Evolutionary conservation across 1,140 invertebrate genomes (phyloP).

Genomic region (Listronotus bonariensis): DNA sequence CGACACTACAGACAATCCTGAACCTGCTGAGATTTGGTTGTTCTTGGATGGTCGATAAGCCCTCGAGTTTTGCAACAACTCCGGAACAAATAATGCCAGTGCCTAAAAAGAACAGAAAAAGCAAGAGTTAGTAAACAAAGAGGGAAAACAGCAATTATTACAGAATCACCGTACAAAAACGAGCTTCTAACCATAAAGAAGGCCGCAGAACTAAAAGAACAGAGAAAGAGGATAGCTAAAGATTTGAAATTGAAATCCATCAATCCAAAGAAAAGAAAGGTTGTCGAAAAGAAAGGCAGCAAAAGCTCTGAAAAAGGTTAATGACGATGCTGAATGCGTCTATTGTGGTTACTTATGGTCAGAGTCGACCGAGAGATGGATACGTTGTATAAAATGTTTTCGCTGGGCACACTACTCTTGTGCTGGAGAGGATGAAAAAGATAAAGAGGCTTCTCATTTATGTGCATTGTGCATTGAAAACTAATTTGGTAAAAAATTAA

Average conservation of each 20-base stretch:
- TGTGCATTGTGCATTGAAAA: too few relatives aligned
- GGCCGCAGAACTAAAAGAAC: too few relatives aligned
- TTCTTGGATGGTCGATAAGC: too few relatives aligned
- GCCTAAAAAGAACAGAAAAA: too few relatives aligned
- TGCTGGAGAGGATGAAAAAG: constrained; percentile 18
- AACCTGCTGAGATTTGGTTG: neutral
- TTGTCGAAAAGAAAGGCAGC: neutral
- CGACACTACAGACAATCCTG: constrained; percentile 42
- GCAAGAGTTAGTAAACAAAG: too few relatives aligned
- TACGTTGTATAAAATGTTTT: constrained; percentile 10
- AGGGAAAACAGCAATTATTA: too few relatives aligned
- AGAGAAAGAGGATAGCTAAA: too few relatives aligned
- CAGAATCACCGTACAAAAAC: too few relatives aligned
- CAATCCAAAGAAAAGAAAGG: neutral
- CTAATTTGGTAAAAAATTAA: too few relatives aligned
- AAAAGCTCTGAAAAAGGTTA: neutral
- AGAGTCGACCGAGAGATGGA: constrained; percentile 16
- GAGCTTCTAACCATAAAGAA: too few relatives aligned
- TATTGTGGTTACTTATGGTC: constrained; percentile 14
- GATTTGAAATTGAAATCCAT: neutral
- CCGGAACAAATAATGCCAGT: too few relatives aligned
- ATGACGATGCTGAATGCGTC: neutral
- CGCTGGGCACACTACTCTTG: constrained; percentile 13
- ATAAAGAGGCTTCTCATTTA: constrained; percentile 11
- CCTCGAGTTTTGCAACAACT: too few relatives aligned